Evolutionary conservation across 1,140 invertebrate species (phyloP), one percentile per base, ranked within the genome.

Genomic region (Ostrea edulis): DNA sequence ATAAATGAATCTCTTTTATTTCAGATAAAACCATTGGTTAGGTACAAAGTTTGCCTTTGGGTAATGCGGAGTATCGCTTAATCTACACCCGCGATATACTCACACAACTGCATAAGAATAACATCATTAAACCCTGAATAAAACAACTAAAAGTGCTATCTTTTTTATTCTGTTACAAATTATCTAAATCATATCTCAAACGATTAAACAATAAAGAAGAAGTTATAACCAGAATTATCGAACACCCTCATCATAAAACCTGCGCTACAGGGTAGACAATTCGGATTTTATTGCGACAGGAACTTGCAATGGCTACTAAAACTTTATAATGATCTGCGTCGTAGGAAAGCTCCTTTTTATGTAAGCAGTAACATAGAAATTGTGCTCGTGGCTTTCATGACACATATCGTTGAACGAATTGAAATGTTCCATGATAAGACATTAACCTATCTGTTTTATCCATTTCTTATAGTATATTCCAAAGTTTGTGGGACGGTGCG

Each of bases 371-470:
- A 62, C 22, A 71, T 25, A 71, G 22, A 29, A 25, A 71, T 71
- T 71, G 20, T 71, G 65, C 65, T 71, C 9, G 65, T 71, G 65
- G 65, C 65, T 71, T 71, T 71, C 65, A 71, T 71, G 65, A 71
- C 65, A 25, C n/a, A 71, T 71, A 71, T 71, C 65, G 22, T 71
- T 71, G 25, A 71, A 71, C 65, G 65, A 71, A 71, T 71, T 71
- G 65, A 71, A 71, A 71, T 25, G 22, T 12, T 71, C 12, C 22
- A 25, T 71, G 65, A 71, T 71, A 71, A 71, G 22, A 0, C 65
- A 71, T 71, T 71, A 71, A 71, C 65, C 65, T 22, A 71, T 25
- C 65, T 25, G 65, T 58, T 17, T 58, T 58, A 20, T 17, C 55
- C 55, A 44, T 44, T 44, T 44, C 35, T 44, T 44, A 44, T 44